Percentiles rank a stretch among this genome's conserved stretches.
Evolutionary conservation across 2,888 invertebrate genomes (phyloP).

Genomic region (Harmothoe impar): DNA sequence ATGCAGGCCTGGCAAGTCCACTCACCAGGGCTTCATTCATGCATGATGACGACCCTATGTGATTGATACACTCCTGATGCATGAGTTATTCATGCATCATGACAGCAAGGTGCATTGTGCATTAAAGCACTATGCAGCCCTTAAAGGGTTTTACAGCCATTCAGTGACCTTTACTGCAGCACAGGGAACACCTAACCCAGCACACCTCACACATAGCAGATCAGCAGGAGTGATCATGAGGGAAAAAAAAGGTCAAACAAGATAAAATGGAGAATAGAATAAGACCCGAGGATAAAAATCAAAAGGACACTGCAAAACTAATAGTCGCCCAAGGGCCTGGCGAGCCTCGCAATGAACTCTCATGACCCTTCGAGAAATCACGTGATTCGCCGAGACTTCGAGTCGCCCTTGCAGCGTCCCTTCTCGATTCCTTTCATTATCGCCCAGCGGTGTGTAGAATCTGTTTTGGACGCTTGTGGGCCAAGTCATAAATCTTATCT

Average conservation of each 20-base stretch:
- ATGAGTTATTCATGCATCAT: too few relatives aligned
- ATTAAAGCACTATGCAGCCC: too few relatives aligned
- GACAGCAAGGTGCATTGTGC: too few relatives aligned
- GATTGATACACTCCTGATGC: too few relatives aligned
- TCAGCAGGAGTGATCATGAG: too few relatives aligned
- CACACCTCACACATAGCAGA: too few relatives aligned
- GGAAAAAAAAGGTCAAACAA: not conserved
- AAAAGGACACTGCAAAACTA: conserved; percentile 19
- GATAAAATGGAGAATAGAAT: not conserved
- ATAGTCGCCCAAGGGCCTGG: not conserved
- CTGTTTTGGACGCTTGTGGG: conserved; percentile 50
- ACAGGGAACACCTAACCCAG: too few relatives aligned
- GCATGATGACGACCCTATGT: too few relatives aligned
- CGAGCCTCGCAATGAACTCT: not conserved
- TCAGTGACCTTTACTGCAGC: too few relatives aligned
- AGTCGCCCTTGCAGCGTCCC: not conserved
- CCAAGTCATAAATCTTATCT: conserved; percentile 41
- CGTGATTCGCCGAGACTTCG: conserved; percentile 42
- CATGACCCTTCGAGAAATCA: conserved; percentile 14
- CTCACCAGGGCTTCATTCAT: too few relatives aligned
- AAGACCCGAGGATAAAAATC: not conserved
- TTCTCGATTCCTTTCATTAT: conserved; percentile 56
- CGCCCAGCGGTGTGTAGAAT: conserved; percentile 15
- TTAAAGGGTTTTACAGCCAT: too few relatives aligned
- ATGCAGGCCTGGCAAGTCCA: too few relatives aligned